Base-by-base conservation (phyloP, 2,113 vertebrate genomes). In the Aegypius monachus region DNA sequence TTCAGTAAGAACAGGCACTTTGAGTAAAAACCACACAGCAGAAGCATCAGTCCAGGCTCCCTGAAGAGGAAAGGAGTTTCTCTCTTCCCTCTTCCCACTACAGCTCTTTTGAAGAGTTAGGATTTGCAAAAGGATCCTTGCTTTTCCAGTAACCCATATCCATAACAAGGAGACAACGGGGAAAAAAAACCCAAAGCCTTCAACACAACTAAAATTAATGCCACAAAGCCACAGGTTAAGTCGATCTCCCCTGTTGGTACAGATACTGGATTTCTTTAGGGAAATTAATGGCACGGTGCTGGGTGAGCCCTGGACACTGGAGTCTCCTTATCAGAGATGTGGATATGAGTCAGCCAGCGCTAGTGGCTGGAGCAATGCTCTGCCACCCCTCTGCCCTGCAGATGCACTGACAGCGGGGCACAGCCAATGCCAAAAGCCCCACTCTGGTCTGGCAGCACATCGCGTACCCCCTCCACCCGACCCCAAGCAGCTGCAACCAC, bases 401-500 rank as follows among this genome's bases (percentile, higher is more conserved):
- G 34, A 14, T 16, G n/a, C n/a, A 27, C 34, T 11, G 42, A 45
- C 27, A 45, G 9, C 1, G 6, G 31, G n/a, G 42, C 85, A 82
- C 50, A 48, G 36, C 13, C 83, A 65, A 31, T 1, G 2, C 45
- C 45, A 34, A 34, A 70, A 90, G 12, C 48, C 13, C 27, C 36
- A 5, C 27, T 52, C 40, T 13, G 18, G 34, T 78, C 61, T 36
- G 16, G 80, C 25, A 91, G 63, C 38, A 40, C n/a, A 31, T 21
- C 1, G 0, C 2, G 2, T 42, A 42, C 12, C 40, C 29, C 32
- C 2, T 16, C 20, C 4, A 2, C 29, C 10, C 1, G 1, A 38
- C 3, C 29, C 27, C 0, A 1, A 17, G 52, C 3, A 2, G 13
- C 80, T 67, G 48, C 0, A 1, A 52, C 34, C 4, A 3, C 21